Evolutionary conservation across 2,113 vertebrate genomes (phyloP).

Genomic region (Burhinus oedicnemus): DNA sequence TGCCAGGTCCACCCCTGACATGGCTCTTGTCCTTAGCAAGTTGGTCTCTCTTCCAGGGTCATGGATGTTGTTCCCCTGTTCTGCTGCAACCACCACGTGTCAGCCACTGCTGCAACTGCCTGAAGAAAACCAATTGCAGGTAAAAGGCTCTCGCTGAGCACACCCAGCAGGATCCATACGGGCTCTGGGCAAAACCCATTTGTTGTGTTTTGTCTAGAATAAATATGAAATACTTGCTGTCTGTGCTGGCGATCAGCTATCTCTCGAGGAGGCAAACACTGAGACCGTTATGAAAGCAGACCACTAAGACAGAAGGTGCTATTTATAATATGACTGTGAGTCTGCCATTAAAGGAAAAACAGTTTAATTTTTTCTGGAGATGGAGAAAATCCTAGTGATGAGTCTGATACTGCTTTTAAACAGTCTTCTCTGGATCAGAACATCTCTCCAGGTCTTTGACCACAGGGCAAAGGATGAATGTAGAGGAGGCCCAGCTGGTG

Average conservation of each 20-base stretch:
- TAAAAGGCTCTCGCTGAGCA: not conserved
- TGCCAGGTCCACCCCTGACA: not conserved
- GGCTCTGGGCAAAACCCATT: not conserved
- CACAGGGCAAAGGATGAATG: fast-evolving
- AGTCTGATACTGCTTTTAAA: not conserved
- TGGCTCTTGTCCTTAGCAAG: not conserved
- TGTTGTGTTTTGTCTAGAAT: not conserved
- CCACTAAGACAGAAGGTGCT: not conserved
- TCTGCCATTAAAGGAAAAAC: not conserved
- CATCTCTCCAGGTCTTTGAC: not conserved
- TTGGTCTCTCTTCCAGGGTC: not conserved
- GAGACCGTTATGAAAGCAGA: not conserved
- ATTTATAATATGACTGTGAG: not conserved
- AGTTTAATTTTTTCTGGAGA: not conserved
- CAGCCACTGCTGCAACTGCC: not conserved
- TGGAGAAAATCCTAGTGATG: not conserved
- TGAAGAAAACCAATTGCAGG: not conserved
- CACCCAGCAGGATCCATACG: fast-evolving
- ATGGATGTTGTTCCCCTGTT: not conserved
- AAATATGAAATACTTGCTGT: not conserved
- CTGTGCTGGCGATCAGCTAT: not conserved
- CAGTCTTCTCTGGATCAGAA: not conserved
- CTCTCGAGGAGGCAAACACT: not conserved
- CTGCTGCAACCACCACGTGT: fast-evolving
- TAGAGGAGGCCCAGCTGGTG: not conserved